Evolutionary conservation across 2,888 invertebrate genomes (phyloP), one percentile per base, ranked within the genome.

Genomic region (Sesamia inferens): DNA sequence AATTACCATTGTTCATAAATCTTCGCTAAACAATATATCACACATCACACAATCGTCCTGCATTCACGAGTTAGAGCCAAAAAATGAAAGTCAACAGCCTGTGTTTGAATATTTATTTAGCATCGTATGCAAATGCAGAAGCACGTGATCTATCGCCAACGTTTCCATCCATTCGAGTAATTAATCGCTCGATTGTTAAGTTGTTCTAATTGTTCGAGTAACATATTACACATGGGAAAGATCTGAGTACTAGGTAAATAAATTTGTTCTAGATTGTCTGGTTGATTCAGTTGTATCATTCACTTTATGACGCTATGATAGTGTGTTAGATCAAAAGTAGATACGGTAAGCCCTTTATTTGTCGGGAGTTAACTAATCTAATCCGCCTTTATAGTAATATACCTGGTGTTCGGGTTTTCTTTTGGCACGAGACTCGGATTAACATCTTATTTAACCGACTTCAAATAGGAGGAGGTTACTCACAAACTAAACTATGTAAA

Each of bases 171-270:
- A 58, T 55, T 66, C 58, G 14, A 58, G 47, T 63, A 51, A 63
- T 82, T 78, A 72, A 82, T 39, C 24, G 39, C 48, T 55, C 24
- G 31, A 82, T 82, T 78, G 71, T 77, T 61, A 67, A 70, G 63
- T 61, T 59, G 63, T 24, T 54, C 59, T 71, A 82, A 68, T 82
- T 79, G 68, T 71, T 66, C 31, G 14, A 76, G 39, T 76, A 68
- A 47, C 54, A n/a, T n/a, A n/a, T n/a, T n/a, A n/a, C n/a, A 58
- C 51, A 47, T 67, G 39, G 44, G 24, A 63, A 59, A 39, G 51
- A 44, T 58, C 31, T 44, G 24, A 22, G 11, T 31, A 13, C 10
- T 47, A 63, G 19, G 48, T 47, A 44, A 65, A 58, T 65, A 0
- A 64, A 63, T 54, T 51, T 13, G 42, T 47, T 67, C 63, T 48